These are phyloP conservation scores for Ametastegia equiseti DNA, from an alignment of 2,888 invertebrate genomes.

Conservation along the genomic window DNA sequence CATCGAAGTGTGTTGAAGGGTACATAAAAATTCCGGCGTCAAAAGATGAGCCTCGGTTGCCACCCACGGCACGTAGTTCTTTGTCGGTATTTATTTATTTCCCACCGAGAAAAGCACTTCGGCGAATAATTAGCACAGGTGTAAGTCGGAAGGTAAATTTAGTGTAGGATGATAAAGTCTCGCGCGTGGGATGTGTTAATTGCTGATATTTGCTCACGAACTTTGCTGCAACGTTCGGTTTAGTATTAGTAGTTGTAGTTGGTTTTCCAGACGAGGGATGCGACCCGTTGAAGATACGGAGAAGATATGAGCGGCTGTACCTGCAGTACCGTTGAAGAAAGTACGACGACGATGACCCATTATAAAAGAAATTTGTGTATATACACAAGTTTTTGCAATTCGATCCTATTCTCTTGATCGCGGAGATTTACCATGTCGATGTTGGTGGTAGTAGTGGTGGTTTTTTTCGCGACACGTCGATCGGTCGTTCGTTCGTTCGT, in stretches of 20 bases:
- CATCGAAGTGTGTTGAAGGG: neutral
- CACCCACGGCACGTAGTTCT: constrained; percentile 6
- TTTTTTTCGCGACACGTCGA: constrained; percentile 19
- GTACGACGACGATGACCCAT: constrained; percentile 6
- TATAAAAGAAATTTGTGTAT: constrained; percentile 21
- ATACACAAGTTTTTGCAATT: constrained; percentile 24
- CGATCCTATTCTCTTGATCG: constrained; percentile 22
- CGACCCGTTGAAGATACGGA: too few species aligned
- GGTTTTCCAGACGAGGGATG: neutral
- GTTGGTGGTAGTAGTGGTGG: neutral
- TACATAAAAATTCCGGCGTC: neutral
- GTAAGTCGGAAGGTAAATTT: neutral
- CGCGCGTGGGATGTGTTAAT: constrained; percentile 26
- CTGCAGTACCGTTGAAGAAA: neutral
- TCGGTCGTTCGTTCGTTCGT: neutral
- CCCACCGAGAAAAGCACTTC: constrained; percentile 11
- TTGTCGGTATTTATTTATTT: constrained; percentile 1
- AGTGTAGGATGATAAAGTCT: neutral
- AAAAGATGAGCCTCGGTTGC: neutral
- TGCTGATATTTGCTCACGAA: constrained; percentile 24
- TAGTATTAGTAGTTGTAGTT: neutral
- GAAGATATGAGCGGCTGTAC: neutral
- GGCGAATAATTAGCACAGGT: constrained; percentile 35
- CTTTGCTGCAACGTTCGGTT: constrained; percentile 9
- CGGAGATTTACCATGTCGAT: constrained; percentile 1